A percentile compares a stretch with the other conserved stretches of the same genome.
Evolutionary conservation across 2,888 invertebrate species (phyloP).

Genomic region (Cacoxenus indagator): DNA sequence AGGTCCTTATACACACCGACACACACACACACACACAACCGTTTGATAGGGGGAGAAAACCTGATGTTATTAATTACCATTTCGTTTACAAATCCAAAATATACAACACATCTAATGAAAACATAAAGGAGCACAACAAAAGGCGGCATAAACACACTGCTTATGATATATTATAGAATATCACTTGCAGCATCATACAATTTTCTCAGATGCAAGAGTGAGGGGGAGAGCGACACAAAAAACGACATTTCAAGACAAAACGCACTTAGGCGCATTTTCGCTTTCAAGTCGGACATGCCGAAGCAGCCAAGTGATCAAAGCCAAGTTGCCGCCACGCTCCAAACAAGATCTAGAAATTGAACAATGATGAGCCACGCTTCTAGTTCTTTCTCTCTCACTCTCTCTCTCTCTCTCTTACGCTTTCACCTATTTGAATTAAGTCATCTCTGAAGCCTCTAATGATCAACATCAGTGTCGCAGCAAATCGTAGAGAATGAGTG

Average conservation of each 20-base stretch:
- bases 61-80: slow-evolving; percentile 60
- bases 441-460: too few relatives aligned
- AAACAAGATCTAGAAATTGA: not conserved
- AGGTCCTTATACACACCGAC: not conserved
- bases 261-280: slow-evolving; percentile 47
- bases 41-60: slow-evolving; percentile 7
- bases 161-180: slow-evolving; percentile 42
- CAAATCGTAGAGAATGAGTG: not conserved
- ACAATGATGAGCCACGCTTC: slow-evolving; percentile 14
- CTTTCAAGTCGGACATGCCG: slow-evolving; percentile 29
- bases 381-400: not conserved
- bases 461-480: slow-evolving; percentile 38
- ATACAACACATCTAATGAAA: not conserved
- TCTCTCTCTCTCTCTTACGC: slow-evolving; percentile 24
- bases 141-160: slow-evolving; percentile 43
- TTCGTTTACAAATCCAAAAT: slow-evolving; percentile 51
- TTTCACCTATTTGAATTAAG: slow-evolving; percentile 46
- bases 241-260: slow-evolving; percentile 29
- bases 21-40: slow-evolving; percentile 1
- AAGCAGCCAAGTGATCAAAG: slow-evolving; percentile 49
- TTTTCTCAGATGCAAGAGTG: slow-evolving; percentile 51
- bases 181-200: slow-evolving; percentile 48
- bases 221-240: not conserved
- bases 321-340: slow-evolving; percentile 39
- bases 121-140: slow-evolving; percentile 1